These are phyloP conservation scores for Psittacula echo DNA, from an alignment of 2,797 vertebrate genomes.

Conservation along the genomic window DNA sequence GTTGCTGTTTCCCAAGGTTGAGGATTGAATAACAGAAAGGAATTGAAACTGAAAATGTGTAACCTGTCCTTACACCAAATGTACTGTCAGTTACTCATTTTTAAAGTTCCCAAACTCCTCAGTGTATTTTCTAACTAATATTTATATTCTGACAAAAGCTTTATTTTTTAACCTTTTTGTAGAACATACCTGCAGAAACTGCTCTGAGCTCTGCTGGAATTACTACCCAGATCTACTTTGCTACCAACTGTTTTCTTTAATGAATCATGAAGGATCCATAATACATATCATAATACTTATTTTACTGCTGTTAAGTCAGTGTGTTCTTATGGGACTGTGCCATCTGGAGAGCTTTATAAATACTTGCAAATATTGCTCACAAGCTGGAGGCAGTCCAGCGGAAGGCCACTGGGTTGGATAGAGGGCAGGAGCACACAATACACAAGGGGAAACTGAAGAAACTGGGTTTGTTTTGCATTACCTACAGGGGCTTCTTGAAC, in stretches of 20 bases:
- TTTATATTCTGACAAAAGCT: not conserved
- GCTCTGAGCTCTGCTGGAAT: not conserved
- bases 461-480: not conserved
- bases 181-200: not conserved
- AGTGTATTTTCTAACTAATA: not conserved
- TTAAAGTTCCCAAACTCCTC: not conserved
- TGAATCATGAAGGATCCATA: not conserved
- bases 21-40: not conserved
- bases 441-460: not conserved
- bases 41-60: not conserved
- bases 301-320: slow-evolving; percentile 11
- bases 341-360: slow-evolving; percentile 23
- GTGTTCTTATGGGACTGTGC: slow-evolving; percentile 8
- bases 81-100: not conserved
- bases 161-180: not conserved
- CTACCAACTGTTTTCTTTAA: not conserved
- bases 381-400: not conserved
- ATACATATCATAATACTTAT: slow-evolving; percentile 31
- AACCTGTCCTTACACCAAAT: not conserved
- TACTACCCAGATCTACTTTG: not conserved
- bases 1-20: not conserved
- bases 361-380: not conserved
- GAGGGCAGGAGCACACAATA: not conserved
- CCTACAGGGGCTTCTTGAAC: not conserved
- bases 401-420: not conserved